Evolutionary conservation across 2,888 invertebrate genomes (phyloP), one percentile per base, ranked within the genome.

Genomic region (Sussaba pulchella): DNA sequence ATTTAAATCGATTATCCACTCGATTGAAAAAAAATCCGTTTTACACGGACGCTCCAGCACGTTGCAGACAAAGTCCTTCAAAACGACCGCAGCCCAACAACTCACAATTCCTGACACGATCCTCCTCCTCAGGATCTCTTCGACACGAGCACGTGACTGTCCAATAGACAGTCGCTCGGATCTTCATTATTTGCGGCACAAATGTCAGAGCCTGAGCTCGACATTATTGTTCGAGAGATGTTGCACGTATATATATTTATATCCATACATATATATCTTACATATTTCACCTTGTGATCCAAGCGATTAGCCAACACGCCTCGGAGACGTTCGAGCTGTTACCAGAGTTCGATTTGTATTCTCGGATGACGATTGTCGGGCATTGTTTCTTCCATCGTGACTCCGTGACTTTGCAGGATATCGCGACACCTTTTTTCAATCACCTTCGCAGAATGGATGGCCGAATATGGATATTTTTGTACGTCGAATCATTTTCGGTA

Each of bases 161-260:
- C n/a, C n/a, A n/a, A n/a, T n/a, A n/a, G n/a, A n/a, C n/a, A n/a
- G n/a, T n/a, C n/a, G 63, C 43, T 64, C 45, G 43, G 26, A 26
- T 45, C 43, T 14, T 24, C 52, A n/a, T n/a, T 54, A 64, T 64
- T 64, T 26, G 39, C 63, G 9, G 14, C 26, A 64, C 63, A 64
- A 64, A 64, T 64, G 63, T 45, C 63, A 64, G 26, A 45, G 24
- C 4, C 45, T 59, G 26, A 43, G 63, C 63, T 64, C 63, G 63
- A 39, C 26, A 64, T 64, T 64, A 64, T 64, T 26, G 9, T 26
- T 9, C 24, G 24, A 26, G 19, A n/a, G 10, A 9, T 14, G 0
- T 43, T 41, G 24, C 41, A 8, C 41, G 12, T 10, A 52, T 19
- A 31, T 36, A 36, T n/a, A n/a, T n/a, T n/a, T n/a, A n/a, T n/a